Conservation (phyloP, 2,797 vertebrate genomes). For the Dipus sagitta region DNA sequence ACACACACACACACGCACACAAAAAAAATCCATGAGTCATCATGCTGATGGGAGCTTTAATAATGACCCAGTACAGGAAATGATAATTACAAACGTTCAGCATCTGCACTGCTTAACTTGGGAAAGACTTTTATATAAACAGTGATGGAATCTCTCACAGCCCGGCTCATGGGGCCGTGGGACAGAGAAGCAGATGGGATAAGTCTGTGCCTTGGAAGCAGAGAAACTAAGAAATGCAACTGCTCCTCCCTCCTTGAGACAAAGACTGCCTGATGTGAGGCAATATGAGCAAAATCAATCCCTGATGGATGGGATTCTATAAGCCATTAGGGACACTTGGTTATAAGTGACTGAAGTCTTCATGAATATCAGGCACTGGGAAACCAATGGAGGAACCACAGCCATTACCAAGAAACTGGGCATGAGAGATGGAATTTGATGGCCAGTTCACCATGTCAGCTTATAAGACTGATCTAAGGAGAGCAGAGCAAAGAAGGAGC, state of each 20-base stretch:
- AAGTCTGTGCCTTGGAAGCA: not conserved
- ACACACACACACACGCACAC: too few relatives aligned
- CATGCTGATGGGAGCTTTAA: too few relatives aligned
- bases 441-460: not conserved
- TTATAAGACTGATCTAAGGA: not conserved
- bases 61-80: not conserved
- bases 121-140: not conserved
- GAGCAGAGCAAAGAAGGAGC: not conserved
- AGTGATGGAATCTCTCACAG: not conserved
- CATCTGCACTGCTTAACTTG: not conserved
- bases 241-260: not conserved
- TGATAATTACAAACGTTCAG: not conserved
- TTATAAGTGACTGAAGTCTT: not conserved
- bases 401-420: not conserved
- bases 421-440: not conserved
- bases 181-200: not conserved
- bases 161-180: not conserved
- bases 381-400: not conserved
- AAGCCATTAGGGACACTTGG: not conserved
- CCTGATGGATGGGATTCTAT: too few relatives aligned
- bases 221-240: not conserved
- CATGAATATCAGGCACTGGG: not conserved
- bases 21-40: not conserved
- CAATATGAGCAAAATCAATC: not conserved
- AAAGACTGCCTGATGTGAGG: not conserved